These are phyloP conservation scores for Harpalus rubripes DNA, from an alignment of 2,888 invertebrate species.

Conservation along the genomic window DNA sequence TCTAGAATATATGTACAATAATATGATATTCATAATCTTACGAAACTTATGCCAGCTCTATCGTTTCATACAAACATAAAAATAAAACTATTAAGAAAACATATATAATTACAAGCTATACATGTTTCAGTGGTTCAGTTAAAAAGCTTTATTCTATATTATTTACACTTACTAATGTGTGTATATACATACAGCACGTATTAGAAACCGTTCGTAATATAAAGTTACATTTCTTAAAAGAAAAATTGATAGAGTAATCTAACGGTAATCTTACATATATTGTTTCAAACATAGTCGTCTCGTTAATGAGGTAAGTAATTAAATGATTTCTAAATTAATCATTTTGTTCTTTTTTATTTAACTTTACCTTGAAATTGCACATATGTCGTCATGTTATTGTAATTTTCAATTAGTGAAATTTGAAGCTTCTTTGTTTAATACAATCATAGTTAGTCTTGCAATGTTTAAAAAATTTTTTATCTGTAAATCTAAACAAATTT, in stretches of 20 bases:
- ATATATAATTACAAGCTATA: neutral
- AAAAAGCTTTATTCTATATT: conserved; percentile 25
- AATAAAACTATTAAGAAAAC: conserved; percentile 8
- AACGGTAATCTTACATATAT: conserved; percentile 53
- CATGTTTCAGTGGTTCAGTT: neutral
- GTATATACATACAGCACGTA: neutral
- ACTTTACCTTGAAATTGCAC: conserved; percentile 16
- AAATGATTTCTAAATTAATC: conserved; percentile 13
- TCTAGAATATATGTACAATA: too few species aligned
- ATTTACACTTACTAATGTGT: conserved; percentile 32
- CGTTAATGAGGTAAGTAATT: conserved; percentile 19
- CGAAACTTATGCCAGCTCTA: neutral
- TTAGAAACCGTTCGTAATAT: conserved; percentile 49
- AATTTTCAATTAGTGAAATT: too few species aligned
- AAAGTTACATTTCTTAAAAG: conserved; percentile 39
- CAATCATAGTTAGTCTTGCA: too few species aligned
- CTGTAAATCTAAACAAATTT: too few species aligned
- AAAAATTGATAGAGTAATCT: conserved; percentile 45
- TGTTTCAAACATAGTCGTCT: conserved; percentile 56
- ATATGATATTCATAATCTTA: neutral
- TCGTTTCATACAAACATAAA: neutral
- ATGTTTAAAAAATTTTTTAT: too few species aligned
- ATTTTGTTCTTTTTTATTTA: conserved; percentile 15
- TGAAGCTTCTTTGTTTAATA: too few species aligned
- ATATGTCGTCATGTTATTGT: too few species aligned